Evolutionary conservation across 2,797 vertebrate species (phyloP), one percentile per base, ranked within the genome.

Genomic region (Eupleurogrammus muticus): DNA sequence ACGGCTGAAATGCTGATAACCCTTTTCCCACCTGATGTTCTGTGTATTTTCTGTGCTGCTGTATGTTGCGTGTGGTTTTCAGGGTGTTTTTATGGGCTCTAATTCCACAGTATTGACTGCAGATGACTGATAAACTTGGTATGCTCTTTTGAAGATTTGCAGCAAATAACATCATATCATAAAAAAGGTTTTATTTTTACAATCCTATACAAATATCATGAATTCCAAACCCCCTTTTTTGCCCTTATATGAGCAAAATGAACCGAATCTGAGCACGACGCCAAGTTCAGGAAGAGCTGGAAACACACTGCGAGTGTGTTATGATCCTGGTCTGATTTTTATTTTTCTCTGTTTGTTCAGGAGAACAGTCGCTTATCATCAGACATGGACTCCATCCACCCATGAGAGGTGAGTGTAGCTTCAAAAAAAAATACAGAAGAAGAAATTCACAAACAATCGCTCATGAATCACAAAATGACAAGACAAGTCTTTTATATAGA

Each of bases 331-430:
- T n/a, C n/a, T n/a, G n/a, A n/a, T n/a, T n/a, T n/a, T n/a, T n/a
- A n/a, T n/a, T n/a, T n/a, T n/a, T n/a, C n/a, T n/a, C n/a, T 53
- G 73, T 58, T 79, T 20, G 9, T 66, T 59, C 89, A 97, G 96
- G 95, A 96, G 80, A 95, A 94, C 93, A 94, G 93, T 90, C 94
- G 88, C 90, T 93, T 95, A 88, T 95, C 95, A 92, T 91, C 95
- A 95, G 95, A 96, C 3, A 86, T 77, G 82, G 95, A 95, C 46
- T 86, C 93, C 80, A 90, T 95, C 78, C 94, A 96, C 85, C 95
- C 95, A 79, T 97, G 92, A 91, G 87, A 94, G 94, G 92, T 85
- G 61, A 83, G 84, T 46, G 40, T 14, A 35, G 46, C 46, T 71
- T 1, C 4, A 5, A 14, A 6, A n/a, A 32, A 1, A 32, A n/a